A percentile compares a stretch with the other conserved stretches of the same genome.
Evolutionary conservation across 1,140 invertebrate genomes (phyloP).

Genomic region (Euura lappo): DNA sequence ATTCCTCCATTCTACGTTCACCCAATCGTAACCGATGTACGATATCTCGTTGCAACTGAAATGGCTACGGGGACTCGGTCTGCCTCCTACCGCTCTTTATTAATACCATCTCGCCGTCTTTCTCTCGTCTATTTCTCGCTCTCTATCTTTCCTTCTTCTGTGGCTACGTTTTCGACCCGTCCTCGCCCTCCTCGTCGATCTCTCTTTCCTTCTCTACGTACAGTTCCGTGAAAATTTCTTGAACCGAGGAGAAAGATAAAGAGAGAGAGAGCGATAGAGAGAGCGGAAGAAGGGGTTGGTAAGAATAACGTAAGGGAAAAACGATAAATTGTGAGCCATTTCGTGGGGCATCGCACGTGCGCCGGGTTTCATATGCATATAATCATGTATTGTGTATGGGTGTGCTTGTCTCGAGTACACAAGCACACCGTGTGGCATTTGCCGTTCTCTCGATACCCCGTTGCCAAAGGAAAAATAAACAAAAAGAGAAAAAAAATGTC

Average conservation of each 20-base stretch:
- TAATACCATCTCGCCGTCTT: neutral
- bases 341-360: constrained; percentile 6
- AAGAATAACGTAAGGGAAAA: neutral
- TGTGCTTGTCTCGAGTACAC: constrained; percentile 4
- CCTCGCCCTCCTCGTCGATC: neutral
- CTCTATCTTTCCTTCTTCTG: neutral
- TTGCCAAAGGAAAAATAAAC: neutral
- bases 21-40: neutral
- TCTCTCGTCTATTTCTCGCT: neutral
- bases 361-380: constrained; percentile 1
- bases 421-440: neutral
- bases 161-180: neutral
- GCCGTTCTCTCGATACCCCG: neutral
- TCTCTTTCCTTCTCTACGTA: no score
- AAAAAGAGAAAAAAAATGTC: no score
- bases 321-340: constrained; percentile 5
- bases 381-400: neutral
- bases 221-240: no score
- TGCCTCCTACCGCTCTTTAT: neutral
- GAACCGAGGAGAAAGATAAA: neutral
- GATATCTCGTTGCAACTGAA: neutral
- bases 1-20: neutral
- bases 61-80: neutral
- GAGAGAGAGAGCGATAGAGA: neutral
- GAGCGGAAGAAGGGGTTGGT: neutral